Conservation (phyloP, 2,113 vertebrate species). For the Grantiella picta region DNA sequence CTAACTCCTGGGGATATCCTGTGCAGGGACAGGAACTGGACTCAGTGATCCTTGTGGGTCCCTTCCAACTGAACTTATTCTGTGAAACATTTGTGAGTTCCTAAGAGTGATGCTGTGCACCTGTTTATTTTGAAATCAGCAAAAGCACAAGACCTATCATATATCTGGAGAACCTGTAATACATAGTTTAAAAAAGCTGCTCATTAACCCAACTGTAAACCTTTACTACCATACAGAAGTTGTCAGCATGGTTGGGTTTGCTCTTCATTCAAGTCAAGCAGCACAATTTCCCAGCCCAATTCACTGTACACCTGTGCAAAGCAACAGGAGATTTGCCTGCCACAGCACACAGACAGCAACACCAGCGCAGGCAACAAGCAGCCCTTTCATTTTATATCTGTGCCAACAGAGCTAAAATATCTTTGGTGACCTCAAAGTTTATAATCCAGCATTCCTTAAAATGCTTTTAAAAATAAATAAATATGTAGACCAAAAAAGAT, state of each 20-base stretch:
- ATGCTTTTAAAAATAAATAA: neutral
- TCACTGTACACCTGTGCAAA: neutral
- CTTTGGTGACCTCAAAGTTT: neutral
- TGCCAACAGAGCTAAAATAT: neutral
- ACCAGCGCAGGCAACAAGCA: neutral
- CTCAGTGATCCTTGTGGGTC: neutral
- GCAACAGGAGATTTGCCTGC: neutral
- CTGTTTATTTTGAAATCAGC: neutral
- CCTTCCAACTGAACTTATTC: neutral
- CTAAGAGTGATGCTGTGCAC: neutral
- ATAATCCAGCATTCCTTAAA: neutral
- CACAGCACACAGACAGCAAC: neutral
- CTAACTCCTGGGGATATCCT: neutral
- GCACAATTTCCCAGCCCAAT: neutral
- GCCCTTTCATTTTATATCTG: no score
- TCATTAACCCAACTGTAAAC: neutral
- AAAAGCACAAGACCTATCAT: neutral
- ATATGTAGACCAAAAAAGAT: neutral
- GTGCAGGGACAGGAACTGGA: neutral
- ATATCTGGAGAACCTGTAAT: neutral
- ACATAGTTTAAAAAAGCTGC: neutral
- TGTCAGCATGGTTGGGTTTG: neutral
- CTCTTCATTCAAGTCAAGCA: neutral
- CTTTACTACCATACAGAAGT: neutral
- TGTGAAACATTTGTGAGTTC: neutral